Evolutionary conservation across 23 tunicate genomes (phyloP).

Genomic region (Botrylloides violaceus): DNA sequence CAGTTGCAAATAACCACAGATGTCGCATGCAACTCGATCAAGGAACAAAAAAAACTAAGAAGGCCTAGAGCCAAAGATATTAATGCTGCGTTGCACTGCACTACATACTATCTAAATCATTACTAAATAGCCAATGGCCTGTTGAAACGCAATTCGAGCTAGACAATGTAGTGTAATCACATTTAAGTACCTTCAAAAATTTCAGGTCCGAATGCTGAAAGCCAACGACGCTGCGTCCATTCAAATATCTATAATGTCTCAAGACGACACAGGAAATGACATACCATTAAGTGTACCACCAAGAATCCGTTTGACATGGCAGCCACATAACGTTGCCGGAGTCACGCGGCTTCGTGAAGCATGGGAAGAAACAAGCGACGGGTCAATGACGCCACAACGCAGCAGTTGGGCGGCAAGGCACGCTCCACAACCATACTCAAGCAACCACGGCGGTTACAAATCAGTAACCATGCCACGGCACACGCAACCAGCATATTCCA

Average conservation of each 20-base stretch:
- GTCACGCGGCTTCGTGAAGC: slow-evolving; percentile 68
- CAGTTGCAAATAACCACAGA: no score
- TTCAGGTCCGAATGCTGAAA: slow-evolving; percentile 20
- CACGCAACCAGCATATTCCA: slow-evolving; percentile 45
- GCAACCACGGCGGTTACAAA: slow-evolving; percentile 28
- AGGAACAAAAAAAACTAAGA: no score
- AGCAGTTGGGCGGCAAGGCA: slow-evolving; percentile 26
- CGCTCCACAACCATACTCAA: slow-evolving; percentile 15
- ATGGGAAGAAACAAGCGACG: slow-evolving; percentile 50
- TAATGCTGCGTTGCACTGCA: no score
- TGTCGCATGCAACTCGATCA: no score
- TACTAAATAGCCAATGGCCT: no score
- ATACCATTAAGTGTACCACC: slow-evolving; percentile 79
- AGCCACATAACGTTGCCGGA: slow-evolving; percentile 74
- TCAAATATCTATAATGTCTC: slow-evolving; percentile 52
- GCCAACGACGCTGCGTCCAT: slow-evolving; percentile 22
- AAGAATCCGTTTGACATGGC: slow-evolving; percentile 61
- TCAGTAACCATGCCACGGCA: slow-evolving; percentile 51
- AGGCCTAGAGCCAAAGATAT: no score
- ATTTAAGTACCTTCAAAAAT: no score
- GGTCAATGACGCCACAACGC: slow-evolving; percentile 8
- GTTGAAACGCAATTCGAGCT: no score
- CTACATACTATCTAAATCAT: no score
- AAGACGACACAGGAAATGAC: slow-evolving; percentile 83
- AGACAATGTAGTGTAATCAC: no score